A percentile compares a stretch with the other conserved stretches of the same genome.
These are phyloP conservation scores for Eubucco bourcierii DNA, from an alignment of 2,113 vertebrate species.

Conservation along the genomic window DNA sequence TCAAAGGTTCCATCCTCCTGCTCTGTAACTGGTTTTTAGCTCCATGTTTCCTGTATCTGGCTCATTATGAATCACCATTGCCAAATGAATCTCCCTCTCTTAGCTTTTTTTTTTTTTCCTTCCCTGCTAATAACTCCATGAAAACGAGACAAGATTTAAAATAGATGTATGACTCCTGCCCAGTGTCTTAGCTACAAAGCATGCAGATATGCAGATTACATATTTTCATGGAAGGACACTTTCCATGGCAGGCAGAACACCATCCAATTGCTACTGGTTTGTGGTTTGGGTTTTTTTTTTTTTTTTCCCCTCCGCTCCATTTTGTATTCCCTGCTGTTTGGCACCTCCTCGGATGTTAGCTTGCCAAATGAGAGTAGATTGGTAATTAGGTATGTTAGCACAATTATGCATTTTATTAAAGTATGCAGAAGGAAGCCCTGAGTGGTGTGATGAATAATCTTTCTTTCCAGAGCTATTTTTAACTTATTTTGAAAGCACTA, in stretches of 20 bases:
- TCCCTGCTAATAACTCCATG: not conserved
- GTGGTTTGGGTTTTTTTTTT: no score
- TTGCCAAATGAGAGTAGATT: conserved; percentile 30
- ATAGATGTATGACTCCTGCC: not conserved
- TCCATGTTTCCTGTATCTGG: not conserved
- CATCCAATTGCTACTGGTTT: not conserved
- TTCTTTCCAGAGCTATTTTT: not conserved
- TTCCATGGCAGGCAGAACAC: not conserved
- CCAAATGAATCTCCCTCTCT: not conserved
- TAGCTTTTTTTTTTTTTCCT: not conserved
- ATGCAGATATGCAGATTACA: not conserved
- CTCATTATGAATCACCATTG: not conserved
- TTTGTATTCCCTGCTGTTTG: conserved; percentile 45
- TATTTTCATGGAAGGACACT: not conserved
- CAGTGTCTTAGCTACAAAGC: not conserved
- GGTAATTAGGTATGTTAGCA: conserved; percentile 26
- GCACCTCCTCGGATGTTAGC: not conserved
- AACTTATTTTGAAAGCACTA: not conserved
- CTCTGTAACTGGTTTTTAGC: not conserved
- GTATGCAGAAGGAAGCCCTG: not conserved
- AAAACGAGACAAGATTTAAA: not conserved
- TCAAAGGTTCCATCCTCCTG: not conserved
- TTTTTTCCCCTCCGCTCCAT: not conserved
- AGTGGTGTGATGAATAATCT: not conserved
- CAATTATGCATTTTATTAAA: conserved; percentile 17